phyloP scores from a whole-genome alignment of 1,140 invertebrate genomes.

The Akabosia matsudoensis region DNA sequence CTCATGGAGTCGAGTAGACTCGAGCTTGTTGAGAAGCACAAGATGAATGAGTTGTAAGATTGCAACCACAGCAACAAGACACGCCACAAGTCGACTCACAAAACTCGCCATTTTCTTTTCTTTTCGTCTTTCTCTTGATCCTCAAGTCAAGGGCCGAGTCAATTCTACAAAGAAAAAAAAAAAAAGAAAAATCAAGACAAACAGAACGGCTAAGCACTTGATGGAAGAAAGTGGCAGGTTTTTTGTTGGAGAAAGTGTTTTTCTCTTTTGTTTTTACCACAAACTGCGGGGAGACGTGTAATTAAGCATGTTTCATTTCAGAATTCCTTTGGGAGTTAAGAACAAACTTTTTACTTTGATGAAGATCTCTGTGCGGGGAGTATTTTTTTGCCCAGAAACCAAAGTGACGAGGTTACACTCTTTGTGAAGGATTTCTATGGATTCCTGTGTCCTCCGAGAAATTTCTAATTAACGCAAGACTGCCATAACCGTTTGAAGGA shows the following conservation, averaged over 20 bases:
- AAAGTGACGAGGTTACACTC: too few species aligned
- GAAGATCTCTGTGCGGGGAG: too few species aligned
- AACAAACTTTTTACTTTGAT: too few species aligned
- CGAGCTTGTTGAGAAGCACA: slow-evolving; percentile 53
- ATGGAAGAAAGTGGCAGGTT: not conserved
- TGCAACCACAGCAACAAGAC: slow-evolving; percentile 52
- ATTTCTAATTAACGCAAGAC: too few species aligned
- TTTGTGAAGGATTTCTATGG: too few species aligned
- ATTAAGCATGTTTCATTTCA: slow-evolving; percentile 16
- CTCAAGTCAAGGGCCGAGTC: not conserved
- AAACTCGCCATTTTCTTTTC: slow-evolving; percentile 46
- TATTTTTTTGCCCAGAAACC: too few species aligned
- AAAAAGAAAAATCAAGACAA: too few species aligned
- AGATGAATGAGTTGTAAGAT: slow-evolving; percentile 55
- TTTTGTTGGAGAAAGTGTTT: slow-evolving; percentile 6
- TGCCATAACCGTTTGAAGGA: too few species aligned
- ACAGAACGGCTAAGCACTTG: not conserved
- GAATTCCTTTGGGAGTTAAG: too few species aligned
- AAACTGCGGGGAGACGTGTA: not conserved
- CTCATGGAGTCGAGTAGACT: slow-evolving; percentile 50
- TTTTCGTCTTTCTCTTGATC: too few species aligned
- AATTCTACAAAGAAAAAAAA: too few species aligned
- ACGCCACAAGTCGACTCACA: slow-evolving; percentile 48
- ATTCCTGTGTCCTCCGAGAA: too few species aligned
- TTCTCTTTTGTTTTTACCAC: not conserved